These are phyloP conservation scores for Sciurus vulgaris DNA, from an alignment of 2,797 vertebrate species.

Conservation along the genomic window DNA sequence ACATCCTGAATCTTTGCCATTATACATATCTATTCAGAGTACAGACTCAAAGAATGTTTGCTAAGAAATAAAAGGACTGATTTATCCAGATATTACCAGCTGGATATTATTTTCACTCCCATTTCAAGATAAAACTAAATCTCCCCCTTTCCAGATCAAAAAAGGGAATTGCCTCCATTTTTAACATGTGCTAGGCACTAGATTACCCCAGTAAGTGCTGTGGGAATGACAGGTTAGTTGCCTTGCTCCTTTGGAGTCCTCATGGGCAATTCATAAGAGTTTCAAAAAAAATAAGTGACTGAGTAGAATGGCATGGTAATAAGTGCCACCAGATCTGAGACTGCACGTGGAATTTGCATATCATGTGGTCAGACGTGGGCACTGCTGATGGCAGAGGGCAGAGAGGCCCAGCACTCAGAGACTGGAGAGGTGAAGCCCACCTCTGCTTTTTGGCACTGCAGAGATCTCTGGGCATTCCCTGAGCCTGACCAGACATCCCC, in stretches of 20 bases:
- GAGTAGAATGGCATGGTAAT: rapidly evolving
- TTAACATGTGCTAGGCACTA: background rate
- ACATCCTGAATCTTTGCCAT: background rate
- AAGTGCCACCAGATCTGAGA: too few species aligned
- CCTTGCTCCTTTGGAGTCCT: background rate
- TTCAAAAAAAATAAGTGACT: background rate
- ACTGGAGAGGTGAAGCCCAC: background rate
- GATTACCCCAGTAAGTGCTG: background rate
- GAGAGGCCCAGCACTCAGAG: background rate
- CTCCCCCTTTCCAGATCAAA: background rate
- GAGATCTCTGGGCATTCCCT: background rate
- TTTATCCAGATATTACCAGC: background rate
- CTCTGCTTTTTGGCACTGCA: background rate
- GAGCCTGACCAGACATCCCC: background rate
- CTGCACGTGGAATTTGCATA: too few species aligned
- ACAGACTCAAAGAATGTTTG: background rate
- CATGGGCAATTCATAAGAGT: background rate
- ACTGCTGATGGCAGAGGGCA: too few species aligned
- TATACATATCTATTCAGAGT: background rate
- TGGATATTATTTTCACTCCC: background rate
- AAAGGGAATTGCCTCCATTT: background rate
- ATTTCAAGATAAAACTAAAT: slow-evolving; percentile 31
- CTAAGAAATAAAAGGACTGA: background rate
- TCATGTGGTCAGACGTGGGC: background rate
- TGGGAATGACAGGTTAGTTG: background rate